Evolutionary conservation across 2,888 invertebrate species (phyloP).

Genomic region (Meiosimyza decipiens): DNA sequence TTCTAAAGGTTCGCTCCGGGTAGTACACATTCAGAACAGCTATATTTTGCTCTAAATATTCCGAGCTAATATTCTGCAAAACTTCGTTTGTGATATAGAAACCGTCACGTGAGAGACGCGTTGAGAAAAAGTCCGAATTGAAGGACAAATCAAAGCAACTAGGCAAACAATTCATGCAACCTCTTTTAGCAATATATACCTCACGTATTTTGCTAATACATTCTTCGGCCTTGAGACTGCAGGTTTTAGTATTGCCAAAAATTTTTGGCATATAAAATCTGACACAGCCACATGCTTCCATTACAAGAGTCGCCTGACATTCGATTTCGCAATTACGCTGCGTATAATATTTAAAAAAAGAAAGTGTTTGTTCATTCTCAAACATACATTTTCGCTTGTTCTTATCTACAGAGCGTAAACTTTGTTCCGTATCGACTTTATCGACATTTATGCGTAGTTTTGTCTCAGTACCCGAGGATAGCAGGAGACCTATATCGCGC

Average conservation of each 20-base stretch:
- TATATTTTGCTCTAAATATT: conserved; percentile 69
- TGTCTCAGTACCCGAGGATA: conserved; percentile 47
- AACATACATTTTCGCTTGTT: conserved; percentile 74
- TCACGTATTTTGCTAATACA: conserved; percentile 52
- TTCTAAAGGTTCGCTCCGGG: conserved; percentile 74
- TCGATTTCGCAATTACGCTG: conserved; percentile 80
- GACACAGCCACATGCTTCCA: conserved; percentile 54
- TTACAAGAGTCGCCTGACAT: conserved; percentile 77
- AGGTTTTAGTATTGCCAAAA: conserved; percentile 73
- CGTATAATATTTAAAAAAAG: conserved; percentile 76
- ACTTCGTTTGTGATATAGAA: conserved; percentile 40
- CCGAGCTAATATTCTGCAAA: conserved; percentile 44
- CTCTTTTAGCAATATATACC: conserved; percentile 31
- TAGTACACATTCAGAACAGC: conserved; percentile 79
- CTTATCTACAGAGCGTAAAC: conserved; percentile 41
- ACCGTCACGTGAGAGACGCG: conserved; percentile 65
- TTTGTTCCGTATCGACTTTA: conserved; percentile 43
- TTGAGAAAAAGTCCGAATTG: conserved; percentile 70
- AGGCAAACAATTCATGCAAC: conserved; percentile 72
- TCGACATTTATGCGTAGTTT: conserved; percentile 45
- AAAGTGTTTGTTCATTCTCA: conserved; percentile 74
- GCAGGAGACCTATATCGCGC: background rate
- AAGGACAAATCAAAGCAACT: conserved; percentile 77
- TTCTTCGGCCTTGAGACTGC: conserved; percentile 72
- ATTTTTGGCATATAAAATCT: conserved; percentile 67